Evolutionary conservation across 1,140 invertebrate genomes (phyloP).

Genomic region (Heterodera carotae): DNA sequence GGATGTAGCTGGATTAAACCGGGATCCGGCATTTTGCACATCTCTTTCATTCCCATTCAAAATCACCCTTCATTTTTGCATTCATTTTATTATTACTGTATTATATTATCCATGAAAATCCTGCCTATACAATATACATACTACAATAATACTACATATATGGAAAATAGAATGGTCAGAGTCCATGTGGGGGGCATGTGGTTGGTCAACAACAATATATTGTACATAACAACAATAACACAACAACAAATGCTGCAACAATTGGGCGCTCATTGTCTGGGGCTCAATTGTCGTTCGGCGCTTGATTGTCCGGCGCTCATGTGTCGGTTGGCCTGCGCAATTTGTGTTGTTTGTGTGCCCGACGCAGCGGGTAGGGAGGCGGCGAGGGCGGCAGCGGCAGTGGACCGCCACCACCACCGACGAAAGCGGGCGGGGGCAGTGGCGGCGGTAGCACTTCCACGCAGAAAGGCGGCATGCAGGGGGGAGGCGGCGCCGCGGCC

Average conservation of each 20-base stretch:
- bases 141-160: background rate
- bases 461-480: conserved; percentile 19
- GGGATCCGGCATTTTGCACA: too few relatives aligned
- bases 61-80: too few relatives aligned
- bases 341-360: conserved; percentile 10
- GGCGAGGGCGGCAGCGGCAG: too few relatives aligned
- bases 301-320: background rate
- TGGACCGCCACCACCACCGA: too few relatives aligned
- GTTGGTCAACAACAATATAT: too few relatives aligned
- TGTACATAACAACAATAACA: background rate
- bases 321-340: background rate
- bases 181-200: too few relatives aligned
- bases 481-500: conserved; percentile 16
- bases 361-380: conserved; percentile 6
- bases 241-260: background rate
- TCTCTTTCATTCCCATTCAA: too few relatives aligned
- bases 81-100: too few relatives aligned
- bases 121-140: background rate
- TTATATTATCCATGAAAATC: too few relatives aligned
- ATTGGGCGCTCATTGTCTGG: background rate
- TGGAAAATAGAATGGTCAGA: too few relatives aligned
- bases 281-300: background rate
- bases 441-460: conserved; percentile 24
- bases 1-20: too few relatives aligned
- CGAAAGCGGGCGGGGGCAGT: too few relatives aligned